These are phyloP conservation scores for Rambutsinella grinnellia DNA, from an alignment of 2,888 invertebrate species.

Conservation along the genomic window DNA sequence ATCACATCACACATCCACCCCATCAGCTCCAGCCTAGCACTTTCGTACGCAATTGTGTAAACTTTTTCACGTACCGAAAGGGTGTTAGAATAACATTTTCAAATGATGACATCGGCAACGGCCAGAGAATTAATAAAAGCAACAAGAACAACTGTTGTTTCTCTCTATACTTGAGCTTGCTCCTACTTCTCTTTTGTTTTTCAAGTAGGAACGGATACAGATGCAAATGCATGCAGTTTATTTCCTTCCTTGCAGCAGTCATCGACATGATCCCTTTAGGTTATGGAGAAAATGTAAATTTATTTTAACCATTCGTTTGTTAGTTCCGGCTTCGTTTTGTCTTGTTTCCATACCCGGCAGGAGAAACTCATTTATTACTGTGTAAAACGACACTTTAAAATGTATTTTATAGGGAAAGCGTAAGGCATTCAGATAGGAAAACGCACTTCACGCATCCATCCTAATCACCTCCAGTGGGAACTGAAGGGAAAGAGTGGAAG, in stretches of 20 bases:
- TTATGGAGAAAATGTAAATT: not conserved
- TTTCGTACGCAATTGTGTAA: too few species aligned
- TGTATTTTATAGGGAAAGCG: not conserved
- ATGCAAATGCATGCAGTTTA: constrained; percentile 22
- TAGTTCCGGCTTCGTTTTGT: not conserved
- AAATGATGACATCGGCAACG: not conserved
- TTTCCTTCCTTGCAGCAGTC: constrained; percentile 17
- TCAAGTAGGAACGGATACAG: constrained; percentile 6
- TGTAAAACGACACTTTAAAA: constrained; percentile 44
- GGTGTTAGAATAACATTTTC: not conserved
- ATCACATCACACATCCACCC: too few species aligned
- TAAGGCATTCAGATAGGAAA: not conserved
- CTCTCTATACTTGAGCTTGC: not conserved
- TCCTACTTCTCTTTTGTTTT: not conserved
- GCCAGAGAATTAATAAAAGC: constrained; percentile 11
- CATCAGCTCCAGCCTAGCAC: too few species aligned
- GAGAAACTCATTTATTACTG: constrained; percentile 19
- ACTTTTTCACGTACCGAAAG: not conserved
- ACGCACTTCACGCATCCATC: too few species aligned
- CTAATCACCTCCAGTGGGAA: too few species aligned
- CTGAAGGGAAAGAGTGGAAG: not conserved
- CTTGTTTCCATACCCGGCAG: not conserved
- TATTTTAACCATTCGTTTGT: not conserved
- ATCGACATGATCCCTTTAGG: not conserved
- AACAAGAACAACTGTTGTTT: constrained; percentile 29